Percentiles rank a stretch among this genome's conserved stretches.
Conservation (phyloP, 2,888 invertebrate genomes). For the Yponomeuta malinellus region DNA sequence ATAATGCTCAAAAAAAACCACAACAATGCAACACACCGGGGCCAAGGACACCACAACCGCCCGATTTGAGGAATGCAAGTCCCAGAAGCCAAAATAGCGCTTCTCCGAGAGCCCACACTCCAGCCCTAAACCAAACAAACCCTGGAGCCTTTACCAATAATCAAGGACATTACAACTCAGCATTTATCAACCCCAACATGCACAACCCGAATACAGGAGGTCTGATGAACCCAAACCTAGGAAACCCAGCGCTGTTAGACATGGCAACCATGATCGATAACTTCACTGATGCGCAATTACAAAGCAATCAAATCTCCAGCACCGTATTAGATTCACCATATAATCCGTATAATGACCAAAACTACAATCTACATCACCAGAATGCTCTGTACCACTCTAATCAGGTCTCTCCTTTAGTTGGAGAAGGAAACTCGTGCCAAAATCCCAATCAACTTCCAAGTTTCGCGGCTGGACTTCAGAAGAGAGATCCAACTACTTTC, state of each 20-base stretch:
- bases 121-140: slow-evolving; percentile 54
- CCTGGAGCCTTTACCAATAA: slow-evolving; percentile 55
- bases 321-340: slow-evolving; percentile 85
- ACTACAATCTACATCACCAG: slow-evolving; percentile 80
- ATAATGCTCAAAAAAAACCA: slow-evolving; percentile 46
- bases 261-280: slow-evolving; percentile 87
- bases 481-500: slow-evolving; percentile 40
- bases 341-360: slow-evolving; percentile 75
- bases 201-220: slow-evolving; percentile 53
- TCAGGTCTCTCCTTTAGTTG: slow-evolving; percentile 67
- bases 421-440: slow-evolving; percentile 51
- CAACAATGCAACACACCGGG: slow-evolving; percentile 53
- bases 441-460: slow-evolving; percentile 64
- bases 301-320: slow-evolving; percentile 90
- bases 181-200: slow-evolving; percentile 66
- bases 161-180: slow-evolving; percentile 54
- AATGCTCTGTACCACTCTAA: slow-evolving; percentile 76
- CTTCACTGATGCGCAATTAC: slow-evolving; percentile 85
- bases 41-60: slow-evolving; percentile 61
- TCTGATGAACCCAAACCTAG: slow-evolving; percentile 65
- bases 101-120: slow-evolving; percentile 70
- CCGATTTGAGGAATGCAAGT: slow-evolving; percentile 57
- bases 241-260: slow-evolving; percentile 78
- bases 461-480: slow-evolving; percentile 58
- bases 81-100: slow-evolving; percentile 73